A percentile compares a stretch with the other conserved stretches of the same genome.
Evolutionary conservation across 2,888 invertebrate species (phyloP).

Genomic region (Andrena marginata): DNA sequence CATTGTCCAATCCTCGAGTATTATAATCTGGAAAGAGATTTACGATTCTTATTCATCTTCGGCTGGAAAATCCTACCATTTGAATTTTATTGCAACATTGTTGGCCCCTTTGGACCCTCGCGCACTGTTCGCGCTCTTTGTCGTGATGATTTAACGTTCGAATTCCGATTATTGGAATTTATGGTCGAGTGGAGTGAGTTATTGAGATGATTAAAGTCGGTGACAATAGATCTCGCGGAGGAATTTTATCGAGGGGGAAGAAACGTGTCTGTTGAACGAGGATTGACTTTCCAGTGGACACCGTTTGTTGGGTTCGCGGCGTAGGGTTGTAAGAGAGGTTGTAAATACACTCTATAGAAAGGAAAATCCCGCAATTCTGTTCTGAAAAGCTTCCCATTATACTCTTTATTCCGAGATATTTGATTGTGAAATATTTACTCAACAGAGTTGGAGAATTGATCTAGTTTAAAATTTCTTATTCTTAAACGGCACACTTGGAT

Average conservation of each 20-base stretch:
- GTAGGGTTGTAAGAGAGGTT: no score
- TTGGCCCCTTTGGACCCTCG: background rate
- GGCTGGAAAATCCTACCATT: conserved; percentile 24
- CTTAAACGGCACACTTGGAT: no score
- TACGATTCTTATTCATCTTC: conserved; percentile 10
- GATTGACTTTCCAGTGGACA: background rate
- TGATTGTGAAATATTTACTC: no score
- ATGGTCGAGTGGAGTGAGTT: conserved; percentile 14
- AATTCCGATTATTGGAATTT: conserved; percentile 33
- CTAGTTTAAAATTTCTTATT: no score
- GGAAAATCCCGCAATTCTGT: no score
- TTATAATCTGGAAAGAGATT: conserved; percentile 25
- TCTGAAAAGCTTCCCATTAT: no score
- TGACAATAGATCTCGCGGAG: conserved; percentile 5
- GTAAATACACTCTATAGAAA: no score
- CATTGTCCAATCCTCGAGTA: conserved; percentile 5
- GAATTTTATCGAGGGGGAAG: no score
- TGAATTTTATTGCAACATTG: conserved; percentile 42
- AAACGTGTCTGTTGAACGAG: background rate
- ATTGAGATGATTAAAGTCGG: conserved; percentile 22
- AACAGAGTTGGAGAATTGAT: no score
- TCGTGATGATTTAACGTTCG: conserved; percentile 37
- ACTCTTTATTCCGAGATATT: no score
- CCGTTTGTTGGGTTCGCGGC: background rate
- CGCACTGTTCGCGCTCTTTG: background rate